Evolutionary conservation across 1,140 invertebrate species (phyloP), one percentile per base, ranked within the genome.

Genomic region (Belonocnema kinseyi): DNA sequence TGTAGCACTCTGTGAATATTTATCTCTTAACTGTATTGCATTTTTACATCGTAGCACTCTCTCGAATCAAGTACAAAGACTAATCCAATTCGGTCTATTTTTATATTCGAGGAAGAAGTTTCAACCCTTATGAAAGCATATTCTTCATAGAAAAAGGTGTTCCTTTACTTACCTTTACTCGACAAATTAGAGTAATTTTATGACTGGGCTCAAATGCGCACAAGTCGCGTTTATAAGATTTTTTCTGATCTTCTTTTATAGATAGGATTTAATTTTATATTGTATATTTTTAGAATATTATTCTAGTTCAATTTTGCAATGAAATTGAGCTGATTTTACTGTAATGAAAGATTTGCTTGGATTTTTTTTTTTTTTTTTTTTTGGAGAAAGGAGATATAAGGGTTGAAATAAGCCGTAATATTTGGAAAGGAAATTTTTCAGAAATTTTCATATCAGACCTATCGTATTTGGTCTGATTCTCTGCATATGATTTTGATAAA

Each of bases 291-390:
- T 46, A 46, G 40, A 46, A 46, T 46, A 11, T 46, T 46, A 11
- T 46, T 46, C 40, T 10, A 46, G 40, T 46, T 10, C 40, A 46
- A 11, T 46, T 6, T 46, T 46, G 40, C 40, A 50, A 46, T 17
- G 16, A 61, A 46, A 50, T 7, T 61, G 33, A 75, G 33, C 17
- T 33, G 46, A 50, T 75, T 54, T 56, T 56, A 50, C 51, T 75
- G 56, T 75, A 56, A 75, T 75, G 61, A 58, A 75, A 75, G 52
- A 53, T 53, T 75, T 21, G 26, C n/a, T 51, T n/a, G 17, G 52
- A 2, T 26, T 26, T 26, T 26, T 26, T 46, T 40, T 40, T 11
- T 71, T 26, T 26, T 26, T 26, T 26, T 26, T 46, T 40, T 40
- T 11, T 71, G 21, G 50, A 17, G 51, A 21, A 19, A 19, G 13